phyloP scores from a whole-genome alignment of 2,888 invertebrate genomes.

The Hirtodrosophila alboralis region DNA sequence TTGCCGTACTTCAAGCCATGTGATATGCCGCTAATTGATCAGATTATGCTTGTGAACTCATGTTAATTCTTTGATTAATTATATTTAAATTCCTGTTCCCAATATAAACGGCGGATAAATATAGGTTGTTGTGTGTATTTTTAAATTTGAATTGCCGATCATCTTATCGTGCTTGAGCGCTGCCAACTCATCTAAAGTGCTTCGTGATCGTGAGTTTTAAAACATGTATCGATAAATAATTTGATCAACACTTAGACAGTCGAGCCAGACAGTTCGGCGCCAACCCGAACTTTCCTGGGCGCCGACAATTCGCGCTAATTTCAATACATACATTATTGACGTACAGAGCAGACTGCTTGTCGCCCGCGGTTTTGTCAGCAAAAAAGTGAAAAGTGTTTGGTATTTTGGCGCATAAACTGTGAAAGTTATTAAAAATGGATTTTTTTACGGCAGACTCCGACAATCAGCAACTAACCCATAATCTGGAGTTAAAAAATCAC shows the following conservation, averaged over 20 bases:
- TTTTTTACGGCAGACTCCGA: slow-evolving; percentile 5
- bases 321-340: slow-evolving; percentile 16
- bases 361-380: neutral
- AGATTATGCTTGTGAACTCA: no score
- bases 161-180: no score
- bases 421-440: slow-evolving; percentile 11
- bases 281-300: slow-evolving; percentile 14
- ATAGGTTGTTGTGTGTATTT: no score
- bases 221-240: slow-evolving; percentile 16
- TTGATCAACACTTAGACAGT: slow-evolving; percentile 11
- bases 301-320: slow-evolving; percentile 5
- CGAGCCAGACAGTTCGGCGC: slow-evolving; percentile 39
- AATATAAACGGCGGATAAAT: no score
- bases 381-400: neutral
- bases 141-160: no score
- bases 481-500: slow-evolving; percentile 29
- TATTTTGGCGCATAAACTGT: slow-evolving; percentile 9
- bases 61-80: no score
- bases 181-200: neutral
- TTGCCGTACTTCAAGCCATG: no score
- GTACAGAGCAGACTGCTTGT: slow-evolving; percentile 30
- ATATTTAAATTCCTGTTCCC: no score
- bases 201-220: no score
- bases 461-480: slow-evolving; percentile 34
- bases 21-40: no score